phyloP scores from a whole-genome alignment of 2,888 invertebrate genomes.

The Ptychoptera albimana region DNA sequence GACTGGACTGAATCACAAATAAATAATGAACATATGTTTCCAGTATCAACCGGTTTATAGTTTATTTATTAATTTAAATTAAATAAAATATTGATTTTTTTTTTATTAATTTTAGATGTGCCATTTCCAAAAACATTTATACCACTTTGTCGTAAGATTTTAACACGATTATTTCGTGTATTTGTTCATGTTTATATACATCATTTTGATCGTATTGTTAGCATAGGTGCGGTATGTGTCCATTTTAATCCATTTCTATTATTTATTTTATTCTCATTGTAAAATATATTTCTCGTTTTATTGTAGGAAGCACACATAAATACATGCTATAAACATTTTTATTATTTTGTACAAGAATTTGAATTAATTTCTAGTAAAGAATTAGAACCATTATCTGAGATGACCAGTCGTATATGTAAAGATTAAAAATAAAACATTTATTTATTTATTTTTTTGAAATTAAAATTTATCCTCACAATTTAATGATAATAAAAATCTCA shows the following conservation, averaged over 20 bases:
- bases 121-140: slow-evolving; percentile 77
- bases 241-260: neutral
- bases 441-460: too few relatives aligned
- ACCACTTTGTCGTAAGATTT: slow-evolving; percentile 65
- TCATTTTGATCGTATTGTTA: slow-evolving; percentile 77
- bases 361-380: slow-evolving; percentile 69
- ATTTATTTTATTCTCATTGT: slow-evolving; percentile 4
- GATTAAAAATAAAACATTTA: slow-evolving; percentile 26
- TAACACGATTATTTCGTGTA: slow-evolving; percentile 74
- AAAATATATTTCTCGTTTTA: slow-evolving; percentile 9
- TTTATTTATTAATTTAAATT: neutral
- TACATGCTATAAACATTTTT: slow-evolving; percentile 89
- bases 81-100: neutral
- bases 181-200: slow-evolving; percentile 92
- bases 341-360: slow-evolving; percentile 80
- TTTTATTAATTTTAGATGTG: slow-evolving; percentile 37
- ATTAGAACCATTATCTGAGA: slow-evolving; percentile 66
- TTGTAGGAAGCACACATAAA: slow-evolving; percentile 71
- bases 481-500: too few relatives aligned
- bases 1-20: slow-evolving; percentile 87
- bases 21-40: slow-evolving; percentile 75
- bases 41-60: slow-evolving; percentile 53
- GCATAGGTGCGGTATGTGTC: slow-evolving; percentile 66
- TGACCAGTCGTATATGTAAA: slow-evolving; percentile 57
- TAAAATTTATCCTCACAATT: too few relatives aligned